Evolutionary conservation across 1,140 invertebrate species (phyloP).

Genomic region (Chrysopa pallens): DNA sequence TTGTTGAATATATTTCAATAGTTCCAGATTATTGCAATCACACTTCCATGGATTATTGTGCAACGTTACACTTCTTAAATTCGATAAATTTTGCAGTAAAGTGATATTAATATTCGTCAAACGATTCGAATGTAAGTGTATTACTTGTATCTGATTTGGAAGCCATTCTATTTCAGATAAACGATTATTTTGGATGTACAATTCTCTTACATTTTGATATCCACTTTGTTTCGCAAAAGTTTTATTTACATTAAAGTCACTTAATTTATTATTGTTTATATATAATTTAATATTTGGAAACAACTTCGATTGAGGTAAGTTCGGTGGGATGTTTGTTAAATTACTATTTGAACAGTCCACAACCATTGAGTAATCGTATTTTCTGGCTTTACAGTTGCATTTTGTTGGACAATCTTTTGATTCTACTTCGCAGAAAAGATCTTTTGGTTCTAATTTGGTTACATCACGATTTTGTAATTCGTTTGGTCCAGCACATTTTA

Average conservation of each 20-base stretch:
- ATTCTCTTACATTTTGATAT: conserved; percentile 1
- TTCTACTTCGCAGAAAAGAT: neutral
- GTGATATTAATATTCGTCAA: conserved; percentile 7
- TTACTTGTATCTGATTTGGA: neutral
- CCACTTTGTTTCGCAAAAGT: neutral
- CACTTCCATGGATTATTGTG: conserved; percentile 13
- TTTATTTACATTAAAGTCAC: neutral
- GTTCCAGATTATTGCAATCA: conserved; percentile 2
- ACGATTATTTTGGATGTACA: neutral
- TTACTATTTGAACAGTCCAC: conserved; percentile 1
- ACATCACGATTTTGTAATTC: neutral
- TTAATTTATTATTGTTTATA: neutral
- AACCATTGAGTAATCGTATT: neutral
- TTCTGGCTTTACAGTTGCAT: neutral
- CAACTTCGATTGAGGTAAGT: neutral
- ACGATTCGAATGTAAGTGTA: neutral
- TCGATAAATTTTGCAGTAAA: conserved; percentile 7
- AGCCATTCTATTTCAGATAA: neutral
- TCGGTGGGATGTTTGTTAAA: conserved; percentile 3
- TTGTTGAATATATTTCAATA: conserved; percentile 3
- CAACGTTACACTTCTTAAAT: conserved; percentile 6
- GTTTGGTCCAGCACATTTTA: neutral
- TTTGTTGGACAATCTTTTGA: neutral
- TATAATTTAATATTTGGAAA: conserved; percentile 3
- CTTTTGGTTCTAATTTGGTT: neutral